A percentile compares a stretch with the other conserved stretches of the same genome.
These are phyloP conservation scores for Acanthurus lineatus DNA, from an alignment of 2,797 vertebrate genomes.

Conservation along the genomic window DNA sequence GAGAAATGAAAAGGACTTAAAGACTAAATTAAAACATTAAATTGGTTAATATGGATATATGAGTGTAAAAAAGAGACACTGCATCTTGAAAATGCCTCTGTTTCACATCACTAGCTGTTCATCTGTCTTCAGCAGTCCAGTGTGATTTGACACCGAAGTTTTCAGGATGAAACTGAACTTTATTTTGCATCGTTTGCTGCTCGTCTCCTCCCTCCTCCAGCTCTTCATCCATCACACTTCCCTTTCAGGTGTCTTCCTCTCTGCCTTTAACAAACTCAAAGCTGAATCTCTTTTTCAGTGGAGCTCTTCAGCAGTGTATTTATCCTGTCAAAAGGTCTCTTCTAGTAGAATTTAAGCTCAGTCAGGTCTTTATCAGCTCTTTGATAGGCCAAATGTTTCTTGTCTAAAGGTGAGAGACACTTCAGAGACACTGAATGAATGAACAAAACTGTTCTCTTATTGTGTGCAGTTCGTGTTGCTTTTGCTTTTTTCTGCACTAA, in stretches of 20 bases:
- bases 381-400: background rate
- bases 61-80: no score
- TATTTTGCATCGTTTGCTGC: background rate
- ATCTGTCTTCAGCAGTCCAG: background rate
- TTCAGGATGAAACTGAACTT: background rate
- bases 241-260: background rate
- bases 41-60: no score
- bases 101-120: no score
- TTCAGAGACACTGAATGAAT: background rate
- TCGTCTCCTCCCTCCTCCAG: background rate
- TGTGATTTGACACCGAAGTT: background rate
- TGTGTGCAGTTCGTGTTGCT: background rate
- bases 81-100: no score
- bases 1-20: background rate
- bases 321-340: background rate
- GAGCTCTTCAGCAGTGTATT: conserved; percentile 6
- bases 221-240: background rate
- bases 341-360: background rate
- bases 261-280: background rate
- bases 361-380: background rate
- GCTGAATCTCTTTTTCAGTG: conserved; percentile 7
- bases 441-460: no score
- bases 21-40: no score
- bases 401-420: background rate
- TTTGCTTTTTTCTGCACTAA: background rate